Base-by-base conservation (phyloP, 2,113 vertebrate genomes). In the Colossoma macropomum region DNA sequence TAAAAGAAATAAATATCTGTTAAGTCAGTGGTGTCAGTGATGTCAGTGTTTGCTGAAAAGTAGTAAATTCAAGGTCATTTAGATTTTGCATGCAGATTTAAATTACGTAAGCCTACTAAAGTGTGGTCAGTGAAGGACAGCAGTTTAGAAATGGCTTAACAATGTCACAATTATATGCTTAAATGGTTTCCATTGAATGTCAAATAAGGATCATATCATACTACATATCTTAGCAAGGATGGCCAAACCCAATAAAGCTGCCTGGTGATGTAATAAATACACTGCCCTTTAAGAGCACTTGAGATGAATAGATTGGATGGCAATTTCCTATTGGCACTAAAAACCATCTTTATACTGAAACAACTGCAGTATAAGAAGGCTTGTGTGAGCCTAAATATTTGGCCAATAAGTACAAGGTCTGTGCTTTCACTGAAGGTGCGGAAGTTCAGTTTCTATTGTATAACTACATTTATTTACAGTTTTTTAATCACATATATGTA, bases 221-320 rank as follows among this genome's bases (percentile, higher is more conserved):
- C 28, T 66, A 66, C 34, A 69, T 38, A 23, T 69, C 66, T 12
- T 23, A 41, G 34, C 41, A 45, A 45, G 41, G 21, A 69, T 21
- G 19, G 48, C 45, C 48, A 69, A 56, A 69, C 27, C 28, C 48
- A 69, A 25, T 79, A 71, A 80, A 71, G 10, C 23, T 25, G 77
- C 15, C 48, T 69, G 48, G 8, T 56, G 30, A 30, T 68, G 27
- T 32, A 34, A 10, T 21, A 78, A 68, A 78, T 76, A 17, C 75
- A 69, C 21, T 69, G 63, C 21, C 4, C 30, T 79, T 69, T 25
- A 69, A 80, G 54, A 41, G 34, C 60, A 7, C n/a, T 34, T 59
- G 77, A 71, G 77, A 70, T 66, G 28, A 79, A 79, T 9, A 80
- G 23, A 71, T 19, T 71, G 54, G 77, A 70, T 70, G 68, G 10